These are phyloP conservation scores for Torymus aiolomorphi DNA, from an alignment of 2,888 invertebrate genomes.

Conservation along the genomic window DNA sequence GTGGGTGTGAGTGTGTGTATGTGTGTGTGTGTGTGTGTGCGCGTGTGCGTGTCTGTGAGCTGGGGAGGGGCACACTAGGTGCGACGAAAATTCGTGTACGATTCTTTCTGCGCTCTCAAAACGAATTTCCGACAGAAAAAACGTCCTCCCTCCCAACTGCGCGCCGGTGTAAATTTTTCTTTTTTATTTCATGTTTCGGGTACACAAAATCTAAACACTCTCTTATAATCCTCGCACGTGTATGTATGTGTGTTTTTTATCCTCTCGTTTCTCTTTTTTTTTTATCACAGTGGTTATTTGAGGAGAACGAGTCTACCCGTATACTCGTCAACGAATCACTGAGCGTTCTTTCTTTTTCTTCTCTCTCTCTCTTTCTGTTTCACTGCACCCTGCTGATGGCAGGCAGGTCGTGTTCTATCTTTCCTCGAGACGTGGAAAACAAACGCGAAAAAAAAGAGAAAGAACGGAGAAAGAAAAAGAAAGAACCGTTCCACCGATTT, in stretches of 20 bases:
- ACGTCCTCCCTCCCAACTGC: slow-evolving; percentile 17
- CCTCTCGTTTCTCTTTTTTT: slow-evolving; percentile 12
- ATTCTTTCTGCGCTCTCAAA: slow-evolving; percentile 14
- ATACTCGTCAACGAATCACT: slow-evolving; percentile 65
- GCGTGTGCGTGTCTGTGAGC: no score
- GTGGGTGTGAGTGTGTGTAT: no score
- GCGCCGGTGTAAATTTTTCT: neutral
- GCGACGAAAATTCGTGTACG: neutral
- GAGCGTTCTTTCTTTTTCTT: slow-evolving; percentile 50
- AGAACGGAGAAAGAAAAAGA: slow-evolving; percentile 9
- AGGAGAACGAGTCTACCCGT: slow-evolving; percentile 67
- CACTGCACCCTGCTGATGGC: no score
- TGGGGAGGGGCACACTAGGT: neutral
- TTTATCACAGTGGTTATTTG: slow-evolving; percentile 70
- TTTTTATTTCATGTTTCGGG: neutral
- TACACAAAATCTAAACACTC: slow-evolving; percentile 50
- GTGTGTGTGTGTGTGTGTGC: no score
- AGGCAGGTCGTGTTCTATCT: no score
- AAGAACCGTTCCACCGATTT: slow-evolving; percentile 17
- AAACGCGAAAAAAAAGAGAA: neutral
- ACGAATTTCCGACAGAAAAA: slow-evolving; percentile 11
- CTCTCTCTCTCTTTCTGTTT: neutral
- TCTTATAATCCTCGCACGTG: slow-evolving; percentile 52
- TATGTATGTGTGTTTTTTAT: neutral
- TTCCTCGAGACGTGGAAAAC: neutral